Evolutionary conservation across 2,888 invertebrate species (phyloP).

Genomic region (Graphium colonna): DNA sequence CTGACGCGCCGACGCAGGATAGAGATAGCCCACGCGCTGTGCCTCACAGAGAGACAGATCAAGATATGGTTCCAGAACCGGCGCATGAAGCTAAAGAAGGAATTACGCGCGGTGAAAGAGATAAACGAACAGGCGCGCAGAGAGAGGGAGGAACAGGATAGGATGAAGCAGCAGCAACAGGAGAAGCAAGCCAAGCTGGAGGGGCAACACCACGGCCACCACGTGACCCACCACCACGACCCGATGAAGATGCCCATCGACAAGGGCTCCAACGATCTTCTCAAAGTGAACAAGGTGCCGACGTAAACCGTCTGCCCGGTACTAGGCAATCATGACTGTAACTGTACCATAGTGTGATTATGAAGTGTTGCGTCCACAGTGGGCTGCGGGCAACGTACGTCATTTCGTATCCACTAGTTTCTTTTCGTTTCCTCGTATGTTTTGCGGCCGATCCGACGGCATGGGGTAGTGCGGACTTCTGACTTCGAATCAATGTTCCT

Average conservation of each 20-base stretch:
- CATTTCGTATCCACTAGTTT: conserved; percentile 77
- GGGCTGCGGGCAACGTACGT: conserved; percentile 66
- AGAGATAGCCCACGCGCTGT: conserved; percentile 97
- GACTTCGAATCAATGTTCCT: conserved; percentile 74
- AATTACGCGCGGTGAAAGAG: conserved; percentile 95
- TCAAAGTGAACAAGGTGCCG: conserved; percentile 89
- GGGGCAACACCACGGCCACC: conserved; percentile 85
- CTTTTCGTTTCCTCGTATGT: conserved; percentile 42
- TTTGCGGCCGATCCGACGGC: conserved; percentile 59
- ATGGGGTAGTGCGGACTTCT: conserved; percentile 60
- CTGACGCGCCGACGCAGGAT: conserved; percentile 96
- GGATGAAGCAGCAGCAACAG: conserved; percentile 94
- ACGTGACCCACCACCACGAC: conserved; percentile 86
- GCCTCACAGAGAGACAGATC: conserved; percentile 97
- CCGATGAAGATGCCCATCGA: conserved; percentile 87
- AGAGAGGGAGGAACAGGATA: conserved; percentile 93
- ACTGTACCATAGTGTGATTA: conserved; percentile 78
- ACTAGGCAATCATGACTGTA: conserved; percentile 73
- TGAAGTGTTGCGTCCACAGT: conserved; percentile 71
- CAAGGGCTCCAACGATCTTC: conserved; percentile 86
- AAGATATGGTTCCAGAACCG: conserved; percentile 99
- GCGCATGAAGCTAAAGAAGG: conserved; percentile 98
- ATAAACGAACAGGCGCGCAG: conserved; percentile 96
- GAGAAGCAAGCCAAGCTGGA: conserved; percentile 91
- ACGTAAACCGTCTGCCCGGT: conserved; percentile 81